phyloP scores from a whole-genome alignment of 92 coral and sea anemone genomes.

The Heliopora coerulea region DNA sequence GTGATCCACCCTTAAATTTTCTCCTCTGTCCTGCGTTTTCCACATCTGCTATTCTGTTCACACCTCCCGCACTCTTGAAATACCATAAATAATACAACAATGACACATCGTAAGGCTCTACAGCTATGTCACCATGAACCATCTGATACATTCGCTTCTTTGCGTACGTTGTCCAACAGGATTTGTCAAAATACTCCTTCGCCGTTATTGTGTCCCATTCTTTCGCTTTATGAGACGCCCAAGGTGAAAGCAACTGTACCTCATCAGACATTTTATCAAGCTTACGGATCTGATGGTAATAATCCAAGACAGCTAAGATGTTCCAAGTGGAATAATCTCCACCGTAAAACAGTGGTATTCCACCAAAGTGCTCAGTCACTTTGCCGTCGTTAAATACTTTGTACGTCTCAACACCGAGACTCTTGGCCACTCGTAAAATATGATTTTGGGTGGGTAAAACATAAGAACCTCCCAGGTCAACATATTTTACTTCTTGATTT shows the following conservation, averaged over 20 bases:
- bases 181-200: conserved; percentile 78
- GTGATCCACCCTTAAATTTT: conserved; percentile 96
- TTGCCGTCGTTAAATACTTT: conserved; percentile 72
- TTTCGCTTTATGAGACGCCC: conserved; percentile 74
- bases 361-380: conserved; percentile 73
- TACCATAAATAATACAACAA: conserved; percentile 93
- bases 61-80: conserved; percentile 77
- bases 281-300: conserved; percentile 63
- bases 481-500: conserved; percentile 73
- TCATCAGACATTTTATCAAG: conserved; percentile 72
- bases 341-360: conserved; percentile 54
- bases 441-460: conserved; percentile 92
- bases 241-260: conserved; percentile 71
- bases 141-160: conserved; percentile 86
- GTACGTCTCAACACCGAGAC: conserved; percentile 81
- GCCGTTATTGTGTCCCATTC: conserved; percentile 94
- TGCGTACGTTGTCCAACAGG: conserved; percentile 78
- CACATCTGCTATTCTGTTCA: conserved; percentile 68
- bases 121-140: conserved; percentile 88
- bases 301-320: conserved; percentile 84
- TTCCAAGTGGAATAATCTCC: conserved; percentile 93
- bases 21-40: conserved; percentile 93
- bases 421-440: conserved; percentile 88
- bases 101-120: conserved; percentile 91
- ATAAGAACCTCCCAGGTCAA: conserved; percentile 92